Percentiles rank a stretch among this genome's conserved stretches.
Evolutionary conservation across 1,140 invertebrate species (phyloP).

Genomic region (Battus philenor): DNA sequence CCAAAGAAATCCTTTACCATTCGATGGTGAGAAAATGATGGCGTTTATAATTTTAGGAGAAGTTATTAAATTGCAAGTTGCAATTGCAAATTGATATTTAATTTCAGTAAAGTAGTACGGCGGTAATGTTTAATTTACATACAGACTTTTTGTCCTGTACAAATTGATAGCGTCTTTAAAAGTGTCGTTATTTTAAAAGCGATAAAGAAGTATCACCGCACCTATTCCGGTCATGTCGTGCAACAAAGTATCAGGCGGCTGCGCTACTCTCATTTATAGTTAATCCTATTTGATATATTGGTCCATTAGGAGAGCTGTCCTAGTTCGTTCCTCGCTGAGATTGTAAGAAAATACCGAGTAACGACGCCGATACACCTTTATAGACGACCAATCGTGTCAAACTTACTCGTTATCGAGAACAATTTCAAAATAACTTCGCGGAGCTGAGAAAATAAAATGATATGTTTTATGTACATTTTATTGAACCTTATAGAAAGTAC

Average conservation of each 20-base stretch:
- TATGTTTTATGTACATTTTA: too few relatives aligned
- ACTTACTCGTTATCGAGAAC: slow-evolving; percentile 27
- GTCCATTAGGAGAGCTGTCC: slow-evolving; percentile 57
- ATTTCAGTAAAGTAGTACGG: too few relatives aligned
- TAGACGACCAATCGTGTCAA: slow-evolving; percentile 33
- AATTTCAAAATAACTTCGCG: slow-evolving; percentile 19
- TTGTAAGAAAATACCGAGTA: slow-evolving; percentile 57
- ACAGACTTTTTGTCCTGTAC: too few relatives aligned
- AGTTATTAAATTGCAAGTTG: too few relatives aligned
- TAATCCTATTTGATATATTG: slow-evolving; percentile 71
- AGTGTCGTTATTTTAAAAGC: slow-evolving; percentile 18
- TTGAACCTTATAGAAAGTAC: too few relatives aligned
- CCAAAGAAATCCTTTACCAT: too few relatives aligned
- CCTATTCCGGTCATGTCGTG: slow-evolving; percentile 51
- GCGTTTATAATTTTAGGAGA: too few relatives aligned
- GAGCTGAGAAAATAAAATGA: slow-evolving; percentile 6
- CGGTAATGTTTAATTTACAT: too few relatives aligned
- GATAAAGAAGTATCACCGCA: slow-evolving; percentile 16
- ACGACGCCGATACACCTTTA: slow-evolving; percentile 49
- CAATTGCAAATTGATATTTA: too few relatives aligned
- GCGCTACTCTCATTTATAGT: slow-evolving; percentile 58
- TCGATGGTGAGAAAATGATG: too few relatives aligned
- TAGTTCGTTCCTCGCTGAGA: slow-evolving; percentile 41
- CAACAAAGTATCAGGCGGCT: slow-evolving; percentile 54
- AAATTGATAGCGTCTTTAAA: too few relatives aligned